phyloP scores from a whole-genome alignment of 1,140 invertebrate species.

The Potamilus streckersoni region DNA sequence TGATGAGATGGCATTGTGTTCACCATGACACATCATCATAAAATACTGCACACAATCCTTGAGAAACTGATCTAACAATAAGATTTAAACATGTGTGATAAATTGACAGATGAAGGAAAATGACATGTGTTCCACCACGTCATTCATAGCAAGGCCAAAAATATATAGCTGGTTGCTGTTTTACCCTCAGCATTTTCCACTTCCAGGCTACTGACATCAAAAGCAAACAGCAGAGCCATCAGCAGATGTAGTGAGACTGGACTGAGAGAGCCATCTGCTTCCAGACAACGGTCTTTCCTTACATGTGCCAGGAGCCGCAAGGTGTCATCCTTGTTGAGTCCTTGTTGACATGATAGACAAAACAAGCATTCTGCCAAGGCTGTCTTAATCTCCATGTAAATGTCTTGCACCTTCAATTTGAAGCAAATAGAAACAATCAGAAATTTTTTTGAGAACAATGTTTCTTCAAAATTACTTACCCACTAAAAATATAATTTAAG shows the following conservation, averaged over 20 bases:
- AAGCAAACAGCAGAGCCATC: constrained; percentile 85
- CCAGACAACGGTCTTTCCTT: constrained; percentile 51
- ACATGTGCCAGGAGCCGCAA: constrained; percentile 69
- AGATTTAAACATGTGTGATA: too few relatives aligned
- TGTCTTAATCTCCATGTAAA: constrained; percentile 83
- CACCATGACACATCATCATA: too few relatives aligned
- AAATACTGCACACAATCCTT: too few relatives aligned
- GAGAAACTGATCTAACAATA: too few relatives aligned
- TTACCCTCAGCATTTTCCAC: constrained; percentile 70
- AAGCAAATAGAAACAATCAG: constrained; percentile 4
- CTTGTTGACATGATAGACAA: constrained; percentile 86
- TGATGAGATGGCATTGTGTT: too few relatives aligned
- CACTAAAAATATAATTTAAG: not conserved
- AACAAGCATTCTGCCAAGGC: constrained; percentile 88
- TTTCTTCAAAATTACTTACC: not conserved
- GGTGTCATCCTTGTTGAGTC: constrained; percentile 74
- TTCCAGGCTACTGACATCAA: constrained; percentile 82
- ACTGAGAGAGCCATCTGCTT: constrained; percentile 73
- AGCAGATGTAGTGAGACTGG: constrained; percentile 82
- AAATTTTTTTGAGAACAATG: too few relatives aligned
- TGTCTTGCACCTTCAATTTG: constrained; percentile 76
- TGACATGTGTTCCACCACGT: too few relatives aligned
- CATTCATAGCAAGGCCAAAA: too few relatives aligned
- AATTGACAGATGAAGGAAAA: too few relatives aligned
- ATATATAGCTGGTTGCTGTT: too few relatives aligned